These are phyloP conservation scores for Geopemphigus sp. DNA, from an alignment of 1,140 invertebrate genomes.

Conservation along the genomic window DNA sequence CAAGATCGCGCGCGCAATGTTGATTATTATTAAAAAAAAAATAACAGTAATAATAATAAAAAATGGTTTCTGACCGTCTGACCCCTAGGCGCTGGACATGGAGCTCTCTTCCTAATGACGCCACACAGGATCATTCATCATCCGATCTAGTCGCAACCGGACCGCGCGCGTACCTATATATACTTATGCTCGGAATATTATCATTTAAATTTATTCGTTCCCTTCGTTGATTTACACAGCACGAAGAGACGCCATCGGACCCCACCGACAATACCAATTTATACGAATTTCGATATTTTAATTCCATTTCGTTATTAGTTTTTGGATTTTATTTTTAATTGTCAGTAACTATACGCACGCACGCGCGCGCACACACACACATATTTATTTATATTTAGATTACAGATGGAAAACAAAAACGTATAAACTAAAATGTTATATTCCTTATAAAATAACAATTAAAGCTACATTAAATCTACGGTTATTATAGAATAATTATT, in stretches of 20 bases:
- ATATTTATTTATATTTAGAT: conserved; percentile 6
- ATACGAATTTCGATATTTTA: not conserved
- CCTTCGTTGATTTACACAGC: conserved; percentile 17
- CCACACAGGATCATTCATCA: conserved; percentile 45
- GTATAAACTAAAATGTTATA: not conserved
- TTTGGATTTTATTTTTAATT: conserved; percentile 11
- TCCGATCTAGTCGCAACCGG: conserved; percentile 18
- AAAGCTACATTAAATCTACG: not conserved
- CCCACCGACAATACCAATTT: not conserved
- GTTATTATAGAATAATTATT: not conserved
- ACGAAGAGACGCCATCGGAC: not conserved
- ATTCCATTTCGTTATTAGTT: not conserved
- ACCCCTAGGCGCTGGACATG: conserved; percentile 32
- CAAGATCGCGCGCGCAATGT: conserved; percentile 19
- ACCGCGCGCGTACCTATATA: not conserved
- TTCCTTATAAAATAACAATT: not conserved
- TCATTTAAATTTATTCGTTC: conserved; percentile 32
- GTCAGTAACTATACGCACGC: not conserved
- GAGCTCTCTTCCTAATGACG: conserved; percentile 34
- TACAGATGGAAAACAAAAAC: not conserved
- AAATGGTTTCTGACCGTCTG: conserved; percentile 45
- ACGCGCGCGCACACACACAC: no score
- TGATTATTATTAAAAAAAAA: conserved; percentile 41
- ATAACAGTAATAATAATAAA: conserved; percentile 44
- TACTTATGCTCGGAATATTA: not conserved